Evolutionary conservation across 1,140 invertebrate species (phyloP).

Genomic region (Calephelis virginiensis): DNA sequence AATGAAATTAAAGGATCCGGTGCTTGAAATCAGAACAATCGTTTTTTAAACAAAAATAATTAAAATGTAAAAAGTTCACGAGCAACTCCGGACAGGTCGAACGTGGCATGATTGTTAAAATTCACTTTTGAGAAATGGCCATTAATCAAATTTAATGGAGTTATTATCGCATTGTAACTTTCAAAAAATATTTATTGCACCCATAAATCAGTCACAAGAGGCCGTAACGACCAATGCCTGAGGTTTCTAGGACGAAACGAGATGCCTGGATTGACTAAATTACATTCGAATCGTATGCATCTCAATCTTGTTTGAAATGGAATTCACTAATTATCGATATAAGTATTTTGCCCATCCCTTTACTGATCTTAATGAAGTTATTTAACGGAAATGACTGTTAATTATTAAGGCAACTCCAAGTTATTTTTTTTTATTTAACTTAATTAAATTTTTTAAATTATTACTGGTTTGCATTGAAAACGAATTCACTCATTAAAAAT

Average conservation of each 20-base stretch:
- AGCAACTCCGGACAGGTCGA: conserved; percentile 50
- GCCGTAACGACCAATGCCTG: conserved; percentile 61
- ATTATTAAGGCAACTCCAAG: not conserved
- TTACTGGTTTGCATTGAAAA: too few relatives aligned
- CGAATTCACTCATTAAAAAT: too few relatives aligned
- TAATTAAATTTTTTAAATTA: too few relatives aligned
- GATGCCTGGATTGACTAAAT: conserved; percentile 24
- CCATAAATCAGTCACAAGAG: conserved; percentile 74
- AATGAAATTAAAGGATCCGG: conserved; percentile 26
- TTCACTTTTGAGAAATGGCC: conserved; percentile 75
- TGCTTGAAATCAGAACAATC: conserved; percentile 56
- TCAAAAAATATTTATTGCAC: conserved; percentile 75
- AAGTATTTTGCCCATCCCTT: not conserved
- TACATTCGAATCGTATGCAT: conserved; percentile 19
- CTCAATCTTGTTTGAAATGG: conserved; percentile 19
- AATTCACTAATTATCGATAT: conserved; percentile 2
- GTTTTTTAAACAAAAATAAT: conserved; percentile 58
- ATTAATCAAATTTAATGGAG: conserved; percentile 78
- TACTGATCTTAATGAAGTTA: not conserved
- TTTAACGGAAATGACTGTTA: not conserved
- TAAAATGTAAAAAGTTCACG: conserved; percentile 57
- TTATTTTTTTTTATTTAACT: too few relatives aligned
- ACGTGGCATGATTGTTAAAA: conserved; percentile 55
- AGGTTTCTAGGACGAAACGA: conserved; percentile 64
- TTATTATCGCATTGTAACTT: conserved; percentile 75